Evolutionary conservation across 2,888 invertebrate genomes (phyloP).

Genomic region (Empis stercorea): DNA sequence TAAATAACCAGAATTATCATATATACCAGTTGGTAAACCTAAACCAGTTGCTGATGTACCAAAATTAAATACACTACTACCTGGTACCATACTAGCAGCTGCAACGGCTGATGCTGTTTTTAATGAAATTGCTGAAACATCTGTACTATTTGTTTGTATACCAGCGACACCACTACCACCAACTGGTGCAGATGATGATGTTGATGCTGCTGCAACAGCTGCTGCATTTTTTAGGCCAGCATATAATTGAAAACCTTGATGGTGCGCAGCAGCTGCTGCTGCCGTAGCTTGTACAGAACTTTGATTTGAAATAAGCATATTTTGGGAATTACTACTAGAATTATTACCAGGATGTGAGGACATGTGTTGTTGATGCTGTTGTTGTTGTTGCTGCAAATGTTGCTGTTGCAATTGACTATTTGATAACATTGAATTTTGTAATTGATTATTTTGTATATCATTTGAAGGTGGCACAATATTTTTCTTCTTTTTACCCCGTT

Average conservation of each 20-base stretch:
- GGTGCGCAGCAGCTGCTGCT: constrained; percentile 20
- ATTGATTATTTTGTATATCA: too few species aligned
- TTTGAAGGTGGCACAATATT: constrained; percentile 6
- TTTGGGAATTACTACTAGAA: constrained; percentile 7
- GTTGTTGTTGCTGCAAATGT: constrained; percentile 17
- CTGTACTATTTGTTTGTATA: constrained; percentile 16
- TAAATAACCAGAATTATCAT: constrained; percentile 43
- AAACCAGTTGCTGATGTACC: constrained; percentile 52
- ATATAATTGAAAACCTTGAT: constrained; percentile 46
- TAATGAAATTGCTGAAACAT: constrained; percentile 42
- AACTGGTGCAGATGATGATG: constrained; percentile 29
- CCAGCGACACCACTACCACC: background rate
- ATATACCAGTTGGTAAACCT: constrained; percentile 34
- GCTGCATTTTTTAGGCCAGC: constrained; percentile 39
- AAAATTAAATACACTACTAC: constrained; percentile 78
- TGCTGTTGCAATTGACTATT: constrained; percentile 12
- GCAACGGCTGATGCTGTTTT: constrained; percentile 39
- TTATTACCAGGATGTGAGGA: constrained; percentile 5
- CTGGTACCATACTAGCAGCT: constrained; percentile 57
- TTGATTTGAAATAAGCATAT: constrained; percentile 1
- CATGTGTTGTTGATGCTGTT: constrained; percentile 19
- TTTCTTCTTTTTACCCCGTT: constrained; percentile 28
- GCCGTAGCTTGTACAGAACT: constrained; percentile 17
- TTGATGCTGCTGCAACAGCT: constrained; percentile 15
- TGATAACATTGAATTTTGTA: background rate